Evolutionary conservation across 2,113 vertebrate genomes (phyloP).

Genomic region (Ploceus nigricollis): DNA sequence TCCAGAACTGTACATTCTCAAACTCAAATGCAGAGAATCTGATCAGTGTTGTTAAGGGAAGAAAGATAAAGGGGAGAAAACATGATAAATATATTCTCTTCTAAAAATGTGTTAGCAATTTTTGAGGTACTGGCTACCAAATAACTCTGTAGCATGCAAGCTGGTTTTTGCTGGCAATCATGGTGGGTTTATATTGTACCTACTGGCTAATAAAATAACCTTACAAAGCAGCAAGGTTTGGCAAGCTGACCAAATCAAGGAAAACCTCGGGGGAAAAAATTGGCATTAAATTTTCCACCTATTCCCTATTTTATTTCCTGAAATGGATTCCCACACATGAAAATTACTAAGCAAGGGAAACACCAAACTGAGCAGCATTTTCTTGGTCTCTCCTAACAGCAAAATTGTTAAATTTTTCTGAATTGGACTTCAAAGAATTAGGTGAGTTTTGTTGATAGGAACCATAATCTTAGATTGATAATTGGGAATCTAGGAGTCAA

Average conservation of each 20-base stretch:
- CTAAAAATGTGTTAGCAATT: background rate
- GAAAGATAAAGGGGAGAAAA: background rate
- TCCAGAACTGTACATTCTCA: background rate
- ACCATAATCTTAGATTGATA: background rate
- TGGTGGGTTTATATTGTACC: background rate
- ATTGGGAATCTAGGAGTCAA: background rate
- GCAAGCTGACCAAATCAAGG: background rate
- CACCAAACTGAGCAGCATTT: background rate
- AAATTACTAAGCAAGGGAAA: background rate
- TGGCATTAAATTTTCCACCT: background rate
- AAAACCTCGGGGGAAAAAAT: background rate
- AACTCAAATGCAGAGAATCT: background rate
- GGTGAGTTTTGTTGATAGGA: background rate
- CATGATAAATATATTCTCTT: background rate
- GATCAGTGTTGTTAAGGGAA: background rate
- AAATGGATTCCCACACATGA: background rate
- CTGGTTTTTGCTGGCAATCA: background rate
- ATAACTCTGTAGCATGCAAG: background rate
- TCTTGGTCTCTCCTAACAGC: background rate
- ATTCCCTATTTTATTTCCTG: background rate
- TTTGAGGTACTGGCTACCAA: background rate
- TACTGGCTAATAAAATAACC: background rate
- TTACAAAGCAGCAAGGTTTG: background rate
- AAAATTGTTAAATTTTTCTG: background rate
- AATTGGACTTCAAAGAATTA: background rate